A percentile compares a stretch with the other conserved stretches of the same genome.
Evolutionary conservation across 2,888 invertebrate genomes (phyloP).

Genomic region (Leptinotarsa haldemani): DNA sequence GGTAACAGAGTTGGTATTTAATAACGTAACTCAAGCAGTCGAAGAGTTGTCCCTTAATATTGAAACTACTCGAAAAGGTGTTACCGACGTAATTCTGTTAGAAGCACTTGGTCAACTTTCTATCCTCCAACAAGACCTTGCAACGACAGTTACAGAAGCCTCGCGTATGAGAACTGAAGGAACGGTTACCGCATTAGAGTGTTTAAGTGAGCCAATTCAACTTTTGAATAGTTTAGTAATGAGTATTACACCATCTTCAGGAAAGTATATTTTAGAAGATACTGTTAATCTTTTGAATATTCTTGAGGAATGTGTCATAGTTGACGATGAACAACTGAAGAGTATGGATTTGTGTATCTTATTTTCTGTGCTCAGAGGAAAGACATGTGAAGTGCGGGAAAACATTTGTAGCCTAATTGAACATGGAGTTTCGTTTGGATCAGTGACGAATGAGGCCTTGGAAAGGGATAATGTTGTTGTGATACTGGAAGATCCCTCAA

Average conservation of each 20-base stretch:
- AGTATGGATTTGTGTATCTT: slow-evolving; percentile 54
- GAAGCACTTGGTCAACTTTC: slow-evolving; percentile 60
- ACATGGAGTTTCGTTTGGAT: slow-evolving; percentile 46
- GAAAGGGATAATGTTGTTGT: slow-evolving; percentile 52
- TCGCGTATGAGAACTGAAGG: slow-evolving; percentile 57
- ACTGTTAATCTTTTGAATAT: slow-evolving; percentile 59
- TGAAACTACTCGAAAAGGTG: slow-evolving; percentile 58
- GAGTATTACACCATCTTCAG: slow-evolving; percentile 53
- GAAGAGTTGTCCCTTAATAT: slow-evolving; percentile 62
- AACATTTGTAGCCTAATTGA: slow-evolving; percentile 59
- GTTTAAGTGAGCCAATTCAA: slow-evolving; percentile 68
- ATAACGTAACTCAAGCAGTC: slow-evolving; percentile 60
- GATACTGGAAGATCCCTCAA: slow-evolving; percentile 53
- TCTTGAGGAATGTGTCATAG: slow-evolving; percentile 59
- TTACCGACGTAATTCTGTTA: slow-evolving; percentile 56
- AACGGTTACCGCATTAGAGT: slow-evolving; percentile 66
- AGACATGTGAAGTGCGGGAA: slow-evolving; percentile 58
- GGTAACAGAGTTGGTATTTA: slow-evolving; percentile 61
- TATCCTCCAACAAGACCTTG: slow-evolving; percentile 62
- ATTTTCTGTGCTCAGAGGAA: slow-evolving; percentile 56
- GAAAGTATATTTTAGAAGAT: slow-evolving; percentile 58
- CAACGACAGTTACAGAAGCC: slow-evolving; percentile 55
- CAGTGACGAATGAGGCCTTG: slow-evolving; percentile 43
- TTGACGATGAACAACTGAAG: slow-evolving; percentile 54
- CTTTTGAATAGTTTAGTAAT: slow-evolving; percentile 60